A percentile compares a stretch with the other conserved stretches of the same genome.
Evolutionary conservation across 2,113 vertebrate genomes (phyloP).

Genomic region (Balaeniceps rex): DNA sequence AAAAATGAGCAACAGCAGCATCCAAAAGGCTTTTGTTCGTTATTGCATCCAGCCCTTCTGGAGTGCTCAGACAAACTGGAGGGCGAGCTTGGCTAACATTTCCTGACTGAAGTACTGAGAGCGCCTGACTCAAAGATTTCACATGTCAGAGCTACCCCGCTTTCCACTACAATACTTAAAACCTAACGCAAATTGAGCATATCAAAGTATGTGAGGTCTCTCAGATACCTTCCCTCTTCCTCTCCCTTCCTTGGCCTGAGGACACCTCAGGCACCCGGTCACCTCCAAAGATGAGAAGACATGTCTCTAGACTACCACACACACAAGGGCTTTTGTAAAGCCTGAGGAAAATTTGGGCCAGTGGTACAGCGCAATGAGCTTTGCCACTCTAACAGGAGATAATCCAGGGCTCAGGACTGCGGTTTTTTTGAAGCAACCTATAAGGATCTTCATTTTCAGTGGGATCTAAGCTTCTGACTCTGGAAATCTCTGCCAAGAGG

Average conservation of each 20-base stretch:
- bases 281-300: neutral
- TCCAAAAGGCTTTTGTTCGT: slow-evolving; percentile 23
- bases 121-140: neutral
- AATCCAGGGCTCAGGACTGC: neutral
- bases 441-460: neutral
- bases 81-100: neutral
- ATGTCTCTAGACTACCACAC: neutral
- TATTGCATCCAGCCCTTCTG: slow-evolving; percentile 39
- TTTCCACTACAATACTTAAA: neutral
- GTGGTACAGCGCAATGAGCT: fast-evolving
- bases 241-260: neutral
- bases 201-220: neutral
- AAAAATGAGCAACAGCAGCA: slow-evolving; percentile 40
- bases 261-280: neutral
- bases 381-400: neutral
- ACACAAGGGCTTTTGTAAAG: neutral
- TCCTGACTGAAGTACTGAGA: neutral
- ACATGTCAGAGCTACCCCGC: neutral
- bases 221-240: neutral
- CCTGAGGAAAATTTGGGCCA: neutral
- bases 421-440: neutral
- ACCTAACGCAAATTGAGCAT: neutral
- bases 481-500: neutral
- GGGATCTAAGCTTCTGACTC: neutral
- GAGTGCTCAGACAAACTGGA: neutral